phyloP scores from a whole-genome alignment of 2,113 vertebrate species.

The Genyomyrus donnyi region DNA sequence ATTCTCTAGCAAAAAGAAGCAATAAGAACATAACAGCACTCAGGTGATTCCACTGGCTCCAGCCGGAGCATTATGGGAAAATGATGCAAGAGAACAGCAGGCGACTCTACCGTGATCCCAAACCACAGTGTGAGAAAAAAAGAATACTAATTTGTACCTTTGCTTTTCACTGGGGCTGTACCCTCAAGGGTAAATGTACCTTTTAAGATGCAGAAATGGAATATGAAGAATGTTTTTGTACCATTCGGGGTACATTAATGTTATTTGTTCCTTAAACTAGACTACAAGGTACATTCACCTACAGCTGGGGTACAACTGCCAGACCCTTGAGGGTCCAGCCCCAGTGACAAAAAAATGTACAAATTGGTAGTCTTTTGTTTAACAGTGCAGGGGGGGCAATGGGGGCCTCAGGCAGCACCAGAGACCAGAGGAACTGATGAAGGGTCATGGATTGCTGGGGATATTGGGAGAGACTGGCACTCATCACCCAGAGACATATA shows the following conservation, averaged over 20 bases:
- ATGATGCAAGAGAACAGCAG: constrained; percentile 18
- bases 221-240: too few relatives aligned
- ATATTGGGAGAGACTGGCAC: not conserved
- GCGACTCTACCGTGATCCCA: not conserved
- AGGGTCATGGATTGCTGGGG: not conserved
- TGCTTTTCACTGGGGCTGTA: too few relatives aligned
- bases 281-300: too few relatives aligned
- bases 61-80: not conserved
- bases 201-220: too few relatives aligned
- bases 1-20: not conserved
- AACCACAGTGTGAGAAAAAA: not conserved
- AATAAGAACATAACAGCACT: constrained; percentile 16
- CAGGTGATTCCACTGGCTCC: constrained; percentile 17
- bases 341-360: too few relatives aligned
- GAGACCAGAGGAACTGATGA: constrained; percentile 28
- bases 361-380: too few relatives aligned
- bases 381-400: constrained; percentile 1
- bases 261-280: too few relatives aligned
- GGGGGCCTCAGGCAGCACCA: not conserved
- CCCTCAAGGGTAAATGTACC: too few relatives aligned
- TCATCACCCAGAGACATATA: not conserved
- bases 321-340: too few relatives aligned
- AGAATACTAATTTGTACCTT: too few relatives aligned
- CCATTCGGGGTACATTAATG: too few relatives aligned
- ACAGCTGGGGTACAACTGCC: too few relatives aligned